A percentile compares a stretch with the other conserved stretches of the same genome.
Conservation (phyloP, 1,140 invertebrate genomes). For the Epicauta chinensis region DNA sequence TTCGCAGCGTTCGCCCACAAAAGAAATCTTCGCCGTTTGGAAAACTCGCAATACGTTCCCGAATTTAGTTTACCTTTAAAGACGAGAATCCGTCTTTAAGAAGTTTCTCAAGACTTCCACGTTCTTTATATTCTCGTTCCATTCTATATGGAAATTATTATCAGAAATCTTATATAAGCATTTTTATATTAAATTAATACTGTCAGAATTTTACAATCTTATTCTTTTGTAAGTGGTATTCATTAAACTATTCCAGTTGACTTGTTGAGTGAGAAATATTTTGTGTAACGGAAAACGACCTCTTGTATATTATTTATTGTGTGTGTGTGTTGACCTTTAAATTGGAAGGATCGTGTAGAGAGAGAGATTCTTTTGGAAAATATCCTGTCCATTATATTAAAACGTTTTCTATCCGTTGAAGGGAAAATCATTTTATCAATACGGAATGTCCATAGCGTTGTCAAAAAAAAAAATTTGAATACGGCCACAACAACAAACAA, state of each 20-base stretch:
- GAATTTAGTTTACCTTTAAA: conserved; percentile 26
- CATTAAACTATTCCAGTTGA: not conserved
- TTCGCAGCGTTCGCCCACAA: conserved; percentile 22
- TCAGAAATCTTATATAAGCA: not conserved
- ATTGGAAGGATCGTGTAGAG: not conserved
- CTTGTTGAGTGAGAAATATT: too few relatives aligned
- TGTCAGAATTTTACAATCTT: not conserved
- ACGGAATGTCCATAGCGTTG: conserved; percentile 7
- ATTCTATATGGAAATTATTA: conserved; percentile 19
- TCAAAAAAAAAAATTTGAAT: conserved; percentile 13
- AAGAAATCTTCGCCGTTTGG: conserved; percentile 21
- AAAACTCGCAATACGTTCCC: conserved; percentile 24
- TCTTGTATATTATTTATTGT: too few relatives aligned
- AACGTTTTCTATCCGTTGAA: not conserved
- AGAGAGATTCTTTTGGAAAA: not conserved
- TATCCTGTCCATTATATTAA: not conserved
- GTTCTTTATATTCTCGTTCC: conserved; percentile 11
- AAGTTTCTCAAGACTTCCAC: conserved; percentile 6
- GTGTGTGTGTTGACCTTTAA: too few relatives aligned
- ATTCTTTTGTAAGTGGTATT: not conserved
- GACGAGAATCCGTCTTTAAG: conserved; percentile 3
- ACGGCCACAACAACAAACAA: not conserved
- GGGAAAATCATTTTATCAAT: conserved; percentile 1
- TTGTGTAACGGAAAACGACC: too few relatives aligned
- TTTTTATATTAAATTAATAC: not conserved